Conservation (phyloP, 2,888 invertebrate species). For the Aphodius sticticus region DNA sequence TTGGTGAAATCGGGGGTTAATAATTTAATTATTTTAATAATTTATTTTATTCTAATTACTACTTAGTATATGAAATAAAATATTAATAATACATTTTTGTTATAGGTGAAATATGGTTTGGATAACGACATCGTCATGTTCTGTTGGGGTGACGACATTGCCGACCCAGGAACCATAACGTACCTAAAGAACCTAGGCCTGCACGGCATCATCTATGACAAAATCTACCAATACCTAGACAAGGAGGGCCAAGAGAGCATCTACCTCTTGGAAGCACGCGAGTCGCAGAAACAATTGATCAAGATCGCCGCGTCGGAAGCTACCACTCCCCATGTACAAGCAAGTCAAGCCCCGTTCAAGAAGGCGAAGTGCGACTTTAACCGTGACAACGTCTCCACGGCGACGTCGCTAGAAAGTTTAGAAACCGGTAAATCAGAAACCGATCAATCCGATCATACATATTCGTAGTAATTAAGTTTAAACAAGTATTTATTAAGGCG, state of each 20-base stretch:
- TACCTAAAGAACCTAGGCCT: constrained; percentile 88
- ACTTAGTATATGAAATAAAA: no score
- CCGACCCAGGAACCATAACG: constrained; percentile 84
- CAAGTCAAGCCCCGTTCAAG: constrained; percentile 47
- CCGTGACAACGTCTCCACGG: constrained; percentile 60
- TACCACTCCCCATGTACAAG: constrained; percentile 39
- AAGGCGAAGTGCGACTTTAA: constrained; percentile 55
- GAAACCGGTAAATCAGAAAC: constrained; percentile 46
- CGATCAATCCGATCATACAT: not conserved
- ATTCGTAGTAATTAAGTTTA: not conserved
- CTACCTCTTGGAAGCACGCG: constrained; percentile 81
- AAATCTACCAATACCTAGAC: constrained; percentile 78
- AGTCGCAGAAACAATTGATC: constrained; percentile 73
- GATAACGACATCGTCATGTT: constrained; percentile 87
- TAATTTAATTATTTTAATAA: no score
- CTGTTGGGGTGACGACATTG: constrained; percentile 98
- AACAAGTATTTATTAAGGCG: no score
- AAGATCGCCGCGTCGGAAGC: constrained; percentile 55
- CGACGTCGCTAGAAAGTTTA: constrained; percentile 67
- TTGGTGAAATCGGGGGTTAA: no score
- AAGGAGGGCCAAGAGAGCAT: constrained; percentile 84
- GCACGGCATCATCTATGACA: constrained; percentile 97
- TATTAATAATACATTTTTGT: constrained; percentile 32
- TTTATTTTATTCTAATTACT: no score
- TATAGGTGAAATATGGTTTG: constrained; percentile 77